Conservation (phyloP, 2,113 vertebrate genomes). For the Cyprinodon tularosa region DNA sequence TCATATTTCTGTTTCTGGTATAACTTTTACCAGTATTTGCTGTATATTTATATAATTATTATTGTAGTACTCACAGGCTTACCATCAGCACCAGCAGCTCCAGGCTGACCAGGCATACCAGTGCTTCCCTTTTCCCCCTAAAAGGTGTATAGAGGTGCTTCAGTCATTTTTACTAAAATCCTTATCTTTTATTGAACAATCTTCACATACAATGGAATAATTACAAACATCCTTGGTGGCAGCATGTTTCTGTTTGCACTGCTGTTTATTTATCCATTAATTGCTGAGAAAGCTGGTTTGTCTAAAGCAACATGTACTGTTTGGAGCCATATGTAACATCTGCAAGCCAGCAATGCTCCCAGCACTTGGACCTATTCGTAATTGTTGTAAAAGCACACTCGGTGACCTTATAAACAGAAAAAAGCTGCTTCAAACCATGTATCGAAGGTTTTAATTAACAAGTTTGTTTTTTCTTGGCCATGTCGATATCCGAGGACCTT, state of each 20-base stretch:
- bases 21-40: constrained; percentile 42
- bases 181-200: constrained; percentile 1
- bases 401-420: constrained; percentile 67
- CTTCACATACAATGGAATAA: constrained; percentile 3
- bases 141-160: constrained; percentile 11
- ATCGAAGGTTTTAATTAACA: constrained; percentile 31
- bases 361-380: constrained; percentile 53
- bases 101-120: constrained; percentile 86
- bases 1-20: constrained; percentile 22
- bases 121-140: constrained; percentile 88
- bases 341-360: constrained; percentile 45
- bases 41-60: constrained; percentile 84
- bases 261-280: constrained; percentile 26
- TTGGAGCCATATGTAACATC: constrained; percentile 50
- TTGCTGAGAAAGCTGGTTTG: constrained; percentile 23
- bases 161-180: neutral
- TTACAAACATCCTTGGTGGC: constrained; percentile 21
- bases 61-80: constrained; percentile 99
- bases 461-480: constrained; percentile 1
- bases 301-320: constrained; percentile 29
- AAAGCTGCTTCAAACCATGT: constrained; percentile 25
- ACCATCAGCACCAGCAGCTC: constrained; percentile 97
- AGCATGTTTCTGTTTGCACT: constrained; percentile 23
- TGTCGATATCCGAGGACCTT: constrained; percentile 27
- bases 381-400: constrained; percentile 52